Base-by-base conservation (phyloP, 2,113 vertebrate genomes). In the Periophthalmus modestus region DNA sequence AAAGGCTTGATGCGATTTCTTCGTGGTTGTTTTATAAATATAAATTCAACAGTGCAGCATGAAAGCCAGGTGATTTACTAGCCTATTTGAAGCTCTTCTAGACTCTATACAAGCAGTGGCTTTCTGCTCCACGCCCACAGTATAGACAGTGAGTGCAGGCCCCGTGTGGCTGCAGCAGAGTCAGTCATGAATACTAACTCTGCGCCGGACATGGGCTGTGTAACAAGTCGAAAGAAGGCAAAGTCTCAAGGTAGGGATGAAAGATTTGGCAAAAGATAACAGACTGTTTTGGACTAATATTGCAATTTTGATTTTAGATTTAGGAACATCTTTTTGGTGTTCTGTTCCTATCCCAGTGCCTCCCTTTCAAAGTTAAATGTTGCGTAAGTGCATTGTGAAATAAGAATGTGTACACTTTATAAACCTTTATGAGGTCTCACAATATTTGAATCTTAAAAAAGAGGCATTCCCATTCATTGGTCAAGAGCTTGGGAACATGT, bases 111-210 rank as follows among this genome's bases (percentile, higher is more conserved):
- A 75, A 72, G 71, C 50, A 59, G 69, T 58, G 75, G 68, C 69
- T 81, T 73, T 74, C 71, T 79, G 69, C 82, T 63, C 68, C 78
- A 87, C 65, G 82, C 69, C 58, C 70, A 69, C 69, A 71, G 73
- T 72, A 73, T 73, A 81, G 71, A 78, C 13, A 13, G 47, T 48
- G 19, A 55, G 57, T 23, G 80, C 71, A 72, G 77, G 74, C 74
- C 67, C 72, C 63, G 80, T 81, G 86, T 78, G 77, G 76, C 81
- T 67, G 89, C 81, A 79, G 66, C 73, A 61, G 84, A 78, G 36
- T 54, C 76, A 36, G 77, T 68, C 71, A 82, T 86, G 88, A 91
- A 92, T 91, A 89, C 89, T 78, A 89, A 93, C 80, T 75, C 39
- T 9, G 62, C 47, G 21, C 58, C n/a, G 47, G 78, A 85, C 73